These are phyloP conservation scores for Acrocephalus scirpaceus DNA, from an alignment of 2,797 vertebrate genomes.

Conservation along the genomic window DNA sequence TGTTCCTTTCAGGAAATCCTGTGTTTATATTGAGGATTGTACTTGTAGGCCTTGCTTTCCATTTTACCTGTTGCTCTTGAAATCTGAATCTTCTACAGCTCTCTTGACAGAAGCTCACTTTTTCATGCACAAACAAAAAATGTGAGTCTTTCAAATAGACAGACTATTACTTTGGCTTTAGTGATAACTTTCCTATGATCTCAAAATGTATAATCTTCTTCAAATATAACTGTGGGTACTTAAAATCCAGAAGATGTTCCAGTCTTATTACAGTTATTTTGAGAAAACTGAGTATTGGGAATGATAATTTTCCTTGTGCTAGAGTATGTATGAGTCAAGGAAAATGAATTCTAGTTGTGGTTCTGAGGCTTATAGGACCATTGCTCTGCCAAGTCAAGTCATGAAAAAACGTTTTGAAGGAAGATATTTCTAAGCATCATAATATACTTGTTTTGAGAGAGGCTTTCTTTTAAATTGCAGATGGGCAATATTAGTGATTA, in stretches of 20 bases:
- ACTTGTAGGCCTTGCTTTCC: neutral
- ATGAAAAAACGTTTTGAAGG: neutral
- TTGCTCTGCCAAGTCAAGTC: neutral
- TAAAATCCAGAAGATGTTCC: neutral
- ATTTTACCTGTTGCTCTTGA: neutral
- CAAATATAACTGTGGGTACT: neutral
- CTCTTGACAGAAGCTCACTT: neutral
- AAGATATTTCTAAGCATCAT: neutral
- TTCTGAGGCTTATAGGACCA: neutral
- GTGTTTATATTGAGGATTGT: neutral
- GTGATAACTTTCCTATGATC: neutral
- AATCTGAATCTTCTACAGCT: neutral
- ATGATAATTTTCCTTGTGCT: neutral
- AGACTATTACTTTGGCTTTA: neutral
- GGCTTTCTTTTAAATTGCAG: neutral
- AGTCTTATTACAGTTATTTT: neutral
- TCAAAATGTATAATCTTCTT: neutral
- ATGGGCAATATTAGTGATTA: accelerated
- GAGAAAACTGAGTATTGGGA: neutral
- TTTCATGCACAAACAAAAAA: accelerated
- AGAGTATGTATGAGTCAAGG: neutral
- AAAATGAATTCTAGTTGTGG: neutral
- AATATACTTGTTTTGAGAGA: neutral
- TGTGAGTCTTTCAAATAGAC: neutral
- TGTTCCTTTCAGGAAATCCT: neutral